Base-by-base conservation (phyloP, 1,140 invertebrate species). In the Paramacrobiotus metropolitanus region DNA sequence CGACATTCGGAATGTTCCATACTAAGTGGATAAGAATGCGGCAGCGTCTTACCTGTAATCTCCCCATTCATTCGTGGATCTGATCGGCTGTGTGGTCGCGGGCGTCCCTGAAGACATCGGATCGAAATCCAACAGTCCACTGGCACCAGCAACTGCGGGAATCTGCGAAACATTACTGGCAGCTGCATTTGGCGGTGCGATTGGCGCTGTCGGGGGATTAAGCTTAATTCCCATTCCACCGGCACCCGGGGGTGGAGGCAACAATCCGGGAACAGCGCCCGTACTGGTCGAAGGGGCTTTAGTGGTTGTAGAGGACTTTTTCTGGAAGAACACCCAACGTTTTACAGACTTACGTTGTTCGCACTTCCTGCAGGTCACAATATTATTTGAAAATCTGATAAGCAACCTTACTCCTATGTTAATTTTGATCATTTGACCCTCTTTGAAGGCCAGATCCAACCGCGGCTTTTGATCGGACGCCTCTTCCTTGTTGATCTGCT, bases 371-470 rank as follows among this genome's bases (percentile, higher is more conserved):
- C n/a, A n/a, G n/a, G n/a, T n/a, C n/a, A n/a, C n/a, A n/a, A n/a
- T n/a, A n/a, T n/a, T n/a, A n/a, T n/a, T n/a, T n/a, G n/a, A n/a
- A n/a, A n/a, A n/a, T n/a, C n/a, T n/a, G n/a, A n/a, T n/a, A 59
- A 34, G 30, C 9, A 44, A 18, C 66, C 60, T 34, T n/a, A 73
- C 80, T 79, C 77, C 89, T 85, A 92, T 91, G 71, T 96, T 96
- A 45, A 97, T 92, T 77, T 91, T 95, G 65, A 97, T 96, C 20
- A 92, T 97, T 77, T 97, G 86, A 29, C 93, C 93, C 72, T 95
- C 93, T 72, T 96, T 97, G 70, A 97, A 95, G 62, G 89, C 83
- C n/a, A 96, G 77, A 78, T 96, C 90, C 21, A 96, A 74, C 67
- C 87, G 82, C 63, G 86, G 87, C 66, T 82, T 82, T 15, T 82